phyloP scores from a whole-genome alignment of 2,113 vertebrate genomes.

The Centrocercus urophasianus region DNA sequence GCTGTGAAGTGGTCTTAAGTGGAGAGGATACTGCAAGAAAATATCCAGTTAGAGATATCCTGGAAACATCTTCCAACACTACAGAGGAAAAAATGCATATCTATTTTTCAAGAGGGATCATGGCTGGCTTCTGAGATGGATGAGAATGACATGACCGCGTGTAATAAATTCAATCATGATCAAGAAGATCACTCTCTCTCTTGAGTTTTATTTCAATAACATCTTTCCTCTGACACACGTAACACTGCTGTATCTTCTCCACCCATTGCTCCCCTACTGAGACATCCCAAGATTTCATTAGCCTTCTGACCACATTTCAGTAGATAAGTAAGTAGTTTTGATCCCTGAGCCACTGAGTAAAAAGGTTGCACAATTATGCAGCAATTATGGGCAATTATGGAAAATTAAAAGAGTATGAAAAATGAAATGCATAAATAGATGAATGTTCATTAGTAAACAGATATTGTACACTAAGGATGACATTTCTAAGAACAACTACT shows the following conservation, averaged over 20 bases:
- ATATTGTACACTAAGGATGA: neutral
- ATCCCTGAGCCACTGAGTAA: neutral
- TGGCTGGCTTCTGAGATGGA: neutral
- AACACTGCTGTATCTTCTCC: neutral
- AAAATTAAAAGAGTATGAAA: neutral
- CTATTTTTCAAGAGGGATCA: neutral
- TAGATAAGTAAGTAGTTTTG: neutral
- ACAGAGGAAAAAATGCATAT: neutral
- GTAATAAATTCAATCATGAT: neutral
- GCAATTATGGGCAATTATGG: neutral
- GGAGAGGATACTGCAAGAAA: neutral
- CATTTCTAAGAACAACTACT: neutral
- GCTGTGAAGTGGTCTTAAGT: neutral
- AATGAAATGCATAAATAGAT: neutral
- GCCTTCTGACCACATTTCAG: neutral
- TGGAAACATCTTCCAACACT: neutral
- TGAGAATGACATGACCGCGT: accelerated
- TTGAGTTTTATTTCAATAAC: neutral
- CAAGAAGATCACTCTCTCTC: neutral
- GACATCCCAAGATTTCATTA: neutral
- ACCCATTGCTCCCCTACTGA: neutral
- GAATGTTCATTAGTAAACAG: neutral
- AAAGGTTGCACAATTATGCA: neutral
- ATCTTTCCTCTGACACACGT: neutral
- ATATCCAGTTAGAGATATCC: neutral